Evolutionary conservation across 2,797 vertebrate genomes (phyloP).

Genomic region (Neosilurus hyrtlii): DNA sequence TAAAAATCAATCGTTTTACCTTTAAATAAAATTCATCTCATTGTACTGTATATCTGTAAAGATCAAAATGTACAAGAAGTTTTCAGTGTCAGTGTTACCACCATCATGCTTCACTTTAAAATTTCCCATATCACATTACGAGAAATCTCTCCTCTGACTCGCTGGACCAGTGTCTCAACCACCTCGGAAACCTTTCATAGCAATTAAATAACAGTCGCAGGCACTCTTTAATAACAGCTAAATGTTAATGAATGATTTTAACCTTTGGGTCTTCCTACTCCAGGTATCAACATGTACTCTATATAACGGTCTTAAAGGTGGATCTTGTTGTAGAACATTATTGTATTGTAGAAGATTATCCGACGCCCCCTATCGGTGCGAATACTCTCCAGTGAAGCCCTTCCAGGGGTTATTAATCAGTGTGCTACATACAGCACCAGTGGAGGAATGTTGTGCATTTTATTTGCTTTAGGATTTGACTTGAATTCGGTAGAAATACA

Average conservation of each 20-base stretch:
- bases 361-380: constrained; percentile 14
- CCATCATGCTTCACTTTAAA: constrained; percentile 1
- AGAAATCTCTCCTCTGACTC: not conserved
- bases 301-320: not conserved
- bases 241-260: not conserved
- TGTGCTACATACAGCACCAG: not conserved
- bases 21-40: no score
- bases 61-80: not conserved
- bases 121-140: not conserved
- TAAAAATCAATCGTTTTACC: not conserved
- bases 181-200: not conserved
- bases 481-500: not conserved
- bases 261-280: not conserved
- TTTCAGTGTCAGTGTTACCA: not conserved
- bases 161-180: not conserved
- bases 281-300: not conserved
- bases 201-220: no score
- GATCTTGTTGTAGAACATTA: not conserved
- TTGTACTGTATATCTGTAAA: not conserved
- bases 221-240: not conserved
- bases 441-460: not conserved
- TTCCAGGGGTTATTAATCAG: not conserved
- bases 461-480: not conserved
- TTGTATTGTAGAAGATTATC: not conserved
- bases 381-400: not conserved